Base-by-base conservation (phyloP, 2,797 vertebrate species). In the Thalassophryne amazonica region DNA sequence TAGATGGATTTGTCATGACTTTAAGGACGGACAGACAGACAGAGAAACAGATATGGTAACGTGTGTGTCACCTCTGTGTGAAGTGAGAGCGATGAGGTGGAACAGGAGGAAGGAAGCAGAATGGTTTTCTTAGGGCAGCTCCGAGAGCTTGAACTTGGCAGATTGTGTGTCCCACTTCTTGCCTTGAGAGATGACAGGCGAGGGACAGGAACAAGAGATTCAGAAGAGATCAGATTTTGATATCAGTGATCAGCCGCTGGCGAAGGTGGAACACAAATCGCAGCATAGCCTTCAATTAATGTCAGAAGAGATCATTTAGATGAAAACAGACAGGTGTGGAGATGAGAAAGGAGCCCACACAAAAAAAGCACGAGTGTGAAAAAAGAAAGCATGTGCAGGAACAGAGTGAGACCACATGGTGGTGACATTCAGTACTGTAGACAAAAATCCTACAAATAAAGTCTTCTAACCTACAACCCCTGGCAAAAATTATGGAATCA, bases 111-210 rank as follows among this genome's bases (percentile, higher is more conserved):
- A 69, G 86, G 87, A 41, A 98, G 93, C 69, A 93, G 90, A 92
- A 99, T 97, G 88, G 95, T 93, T 94, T 95, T 98, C 97, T 98
- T 98, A 75, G 96, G 96, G 84, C 95, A 98, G 89, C 93, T 95
- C 87, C 94, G 93, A 84, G 88, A 91, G 85, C 52, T 86, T 7
- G 71, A 80, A 75, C 37, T 49, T 77, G 58, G 68, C 64, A 35
- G 56, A 10, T 70, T 84, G 23, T 90, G 85, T 9, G 88, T 86
- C 60, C 85, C 90, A 79, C 84, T 66, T 67, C 85, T 85, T 80
- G 88, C 88, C 91, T 92, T 92, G 23, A 85, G 76, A 76, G 76
- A 86, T 13, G 62, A 55, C 65, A 70, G 54, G 71, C 35, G 33
- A 80, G 39, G 45, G 25, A 79, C 30, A 79, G 63, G 39, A 55